phyloP scores from a whole-genome alignment of 2,113 vertebrate genomes.

The Ciconia stormi region DNA sequence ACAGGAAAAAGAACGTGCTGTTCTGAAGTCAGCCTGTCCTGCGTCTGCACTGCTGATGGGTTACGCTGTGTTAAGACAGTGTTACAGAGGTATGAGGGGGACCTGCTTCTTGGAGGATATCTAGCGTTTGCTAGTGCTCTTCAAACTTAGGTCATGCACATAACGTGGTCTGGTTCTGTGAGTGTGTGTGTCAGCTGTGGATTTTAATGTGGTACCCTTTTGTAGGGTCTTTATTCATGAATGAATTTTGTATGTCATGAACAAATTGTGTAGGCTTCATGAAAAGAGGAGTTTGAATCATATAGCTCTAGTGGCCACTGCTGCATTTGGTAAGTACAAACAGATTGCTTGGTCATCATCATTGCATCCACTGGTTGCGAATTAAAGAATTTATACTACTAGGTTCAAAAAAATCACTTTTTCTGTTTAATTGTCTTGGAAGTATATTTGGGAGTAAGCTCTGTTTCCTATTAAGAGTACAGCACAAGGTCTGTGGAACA shows the following conservation, averaged over 20 bases:
- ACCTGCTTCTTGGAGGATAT: not conserved
- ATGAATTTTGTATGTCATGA: not conserved
- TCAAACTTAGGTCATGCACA: not conserved
- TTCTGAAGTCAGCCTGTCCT: not conserved
- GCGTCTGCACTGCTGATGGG: not conserved
- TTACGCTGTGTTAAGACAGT: not conserved
- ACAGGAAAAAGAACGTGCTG: not conserved
- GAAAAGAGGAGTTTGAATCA: not conserved
- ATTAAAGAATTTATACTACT: not conserved
- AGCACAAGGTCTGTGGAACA: not conserved
- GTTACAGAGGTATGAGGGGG: accelerated
- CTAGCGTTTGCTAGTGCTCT: not conserved
- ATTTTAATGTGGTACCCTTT: not conserved
- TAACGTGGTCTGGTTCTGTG: too few species aligned
- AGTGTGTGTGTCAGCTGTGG: not conserved
- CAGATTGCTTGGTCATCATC: not conserved
- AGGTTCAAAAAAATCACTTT: not conserved
- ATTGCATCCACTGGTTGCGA: not conserved
- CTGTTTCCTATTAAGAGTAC: not conserved
- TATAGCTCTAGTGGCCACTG: not conserved
- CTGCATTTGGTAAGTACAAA: not conserved
- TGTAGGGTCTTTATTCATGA: not conserved
- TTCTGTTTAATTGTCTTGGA: not conserved
- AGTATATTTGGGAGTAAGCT: not conserved
- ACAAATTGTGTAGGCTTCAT: not conserved